Evolutionary conservation across 2,113 vertebrate genomes (phyloP).

Genomic region (Sebastes fasciatus): DNA sequence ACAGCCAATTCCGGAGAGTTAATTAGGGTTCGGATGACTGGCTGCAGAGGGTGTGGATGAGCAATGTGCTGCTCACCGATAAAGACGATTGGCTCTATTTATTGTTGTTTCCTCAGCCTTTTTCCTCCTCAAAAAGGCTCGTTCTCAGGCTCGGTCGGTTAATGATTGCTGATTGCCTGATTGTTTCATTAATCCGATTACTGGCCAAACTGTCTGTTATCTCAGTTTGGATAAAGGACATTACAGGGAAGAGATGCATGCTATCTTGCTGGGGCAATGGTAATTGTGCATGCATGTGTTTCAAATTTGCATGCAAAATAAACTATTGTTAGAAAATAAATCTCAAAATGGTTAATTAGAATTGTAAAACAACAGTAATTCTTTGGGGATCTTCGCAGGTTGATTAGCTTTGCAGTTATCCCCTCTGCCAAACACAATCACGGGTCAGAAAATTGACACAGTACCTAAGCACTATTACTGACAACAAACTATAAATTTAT

Average conservation of each 20-base stretch:
- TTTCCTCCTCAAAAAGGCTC: background rate
- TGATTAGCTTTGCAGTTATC: background rate
- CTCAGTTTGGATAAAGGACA: slow-evolving; percentile 49
- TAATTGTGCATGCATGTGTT: slow-evolving; percentile 37
- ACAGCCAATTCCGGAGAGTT: slow-evolving; percentile 74
- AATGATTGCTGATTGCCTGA: slow-evolving; percentile 67
- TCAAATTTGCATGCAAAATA: slow-evolving; percentile 1
- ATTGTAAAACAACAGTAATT: background rate
- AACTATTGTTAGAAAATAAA: background rate
- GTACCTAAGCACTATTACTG: background rate
- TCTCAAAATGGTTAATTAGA: background rate
- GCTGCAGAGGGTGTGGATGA: slow-evolving; percentile 71
- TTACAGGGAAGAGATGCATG: slow-evolving; percentile 52
- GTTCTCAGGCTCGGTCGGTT: slow-evolving; percentile 35
- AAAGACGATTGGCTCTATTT: slow-evolving; percentile 72
- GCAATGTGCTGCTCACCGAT: slow-evolving; percentile 77
- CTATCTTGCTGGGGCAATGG: slow-evolving; percentile 47
- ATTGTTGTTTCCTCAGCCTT: slow-evolving; percentile 61
- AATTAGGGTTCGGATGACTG: slow-evolving; percentile 75
- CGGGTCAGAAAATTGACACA: background rate
- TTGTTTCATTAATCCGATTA: slow-evolving; percentile 75
- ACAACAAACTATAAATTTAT: background rate
- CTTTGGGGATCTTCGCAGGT: background rate
- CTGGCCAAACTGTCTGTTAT: slow-evolving; percentile 54
- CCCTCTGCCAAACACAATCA: background rate